These are phyloP conservation scores for Brachionus paranguensis DNA, from an alignment of 1,140 invertebrate genomes.

Conservation along the genomic window DNA sequence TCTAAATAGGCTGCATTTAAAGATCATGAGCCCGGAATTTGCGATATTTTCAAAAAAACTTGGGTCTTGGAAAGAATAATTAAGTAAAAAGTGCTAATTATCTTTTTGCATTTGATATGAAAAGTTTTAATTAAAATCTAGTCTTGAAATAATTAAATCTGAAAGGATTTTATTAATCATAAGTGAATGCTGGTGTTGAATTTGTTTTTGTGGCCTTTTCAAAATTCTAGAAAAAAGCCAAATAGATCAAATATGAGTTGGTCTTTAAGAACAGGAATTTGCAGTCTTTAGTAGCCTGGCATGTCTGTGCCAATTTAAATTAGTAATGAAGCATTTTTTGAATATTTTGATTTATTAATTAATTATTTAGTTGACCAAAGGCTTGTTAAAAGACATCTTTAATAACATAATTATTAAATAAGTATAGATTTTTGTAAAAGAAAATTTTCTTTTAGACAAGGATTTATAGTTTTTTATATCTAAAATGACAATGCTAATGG, in stretches of 20 bases:
- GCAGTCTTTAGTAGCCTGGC: neutral
- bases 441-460: neutral
- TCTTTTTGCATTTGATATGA: conserved; percentile 19
- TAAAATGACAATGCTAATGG: neutral
- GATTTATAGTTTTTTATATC: neutral
- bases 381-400: too few species aligned
- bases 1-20: neutral
- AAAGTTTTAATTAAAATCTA: conserved; percentile 22
- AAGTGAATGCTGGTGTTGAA: neutral
- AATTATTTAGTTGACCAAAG: too few species aligned
- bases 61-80: neutral
- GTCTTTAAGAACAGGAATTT: neutral
- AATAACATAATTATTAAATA: too few species aligned
- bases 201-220: neutral
- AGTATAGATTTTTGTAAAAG: neutral
- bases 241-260: neutral
- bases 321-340: too few species aligned
- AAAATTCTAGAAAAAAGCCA: neutral
- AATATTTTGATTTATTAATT: too few species aligned
- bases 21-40: neutral
- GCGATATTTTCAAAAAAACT: neutral
- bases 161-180: neutral
- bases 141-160: conserved; percentile 1
- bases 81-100: neutral
- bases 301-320: too few species aligned